These are phyloP conservation scores for Chiloscyllium plagiosum DNA, from an alignment of 2,113 vertebrate genomes.

Conservation along the genomic window DNA sequence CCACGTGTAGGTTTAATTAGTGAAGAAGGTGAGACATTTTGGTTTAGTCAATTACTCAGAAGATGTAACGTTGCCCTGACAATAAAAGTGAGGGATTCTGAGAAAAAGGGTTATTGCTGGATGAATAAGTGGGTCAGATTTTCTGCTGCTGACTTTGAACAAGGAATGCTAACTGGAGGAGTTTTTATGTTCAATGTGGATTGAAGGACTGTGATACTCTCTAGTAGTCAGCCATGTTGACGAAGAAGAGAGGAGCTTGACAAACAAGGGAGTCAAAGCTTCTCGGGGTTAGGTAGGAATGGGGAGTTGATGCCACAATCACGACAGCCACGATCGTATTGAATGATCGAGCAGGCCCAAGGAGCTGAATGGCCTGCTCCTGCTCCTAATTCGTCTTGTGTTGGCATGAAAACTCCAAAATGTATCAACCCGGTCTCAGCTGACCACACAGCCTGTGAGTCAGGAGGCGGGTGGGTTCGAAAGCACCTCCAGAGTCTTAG, in stretches of 20 bases:
- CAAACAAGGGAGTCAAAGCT: too few relatives aligned
- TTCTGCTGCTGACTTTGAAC: not conserved
- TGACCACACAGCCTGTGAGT: not conserved
- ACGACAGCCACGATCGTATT: too few relatives aligned
- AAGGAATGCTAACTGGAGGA: not conserved
- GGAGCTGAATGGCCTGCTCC: too few relatives aligned
- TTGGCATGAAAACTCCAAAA: too few relatives aligned
- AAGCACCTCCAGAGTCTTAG: not conserved
- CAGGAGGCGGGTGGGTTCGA: not conserved
- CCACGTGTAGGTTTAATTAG: not conserved
- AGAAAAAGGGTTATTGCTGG: not conserved
- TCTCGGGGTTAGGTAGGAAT: too few relatives aligned
- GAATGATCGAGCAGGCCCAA: too few relatives aligned
- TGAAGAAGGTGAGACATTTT: not conserved
- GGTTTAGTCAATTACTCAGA: not conserved
- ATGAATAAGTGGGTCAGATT: not conserved
- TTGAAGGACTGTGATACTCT: not conserved
- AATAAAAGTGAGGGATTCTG: not conserved
- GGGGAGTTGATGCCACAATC: too few relatives aligned
- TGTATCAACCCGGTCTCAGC: not conserved
- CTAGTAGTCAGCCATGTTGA: not conserved
- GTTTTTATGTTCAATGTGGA: not conserved
- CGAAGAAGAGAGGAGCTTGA: not conserved
- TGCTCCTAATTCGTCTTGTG: too few relatives aligned
- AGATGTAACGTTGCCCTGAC: not conserved